These are phyloP conservation scores for Pandemis cinnamomeana DNA, from an alignment of 2,888 invertebrate species.

Conservation along the genomic window DNA sequence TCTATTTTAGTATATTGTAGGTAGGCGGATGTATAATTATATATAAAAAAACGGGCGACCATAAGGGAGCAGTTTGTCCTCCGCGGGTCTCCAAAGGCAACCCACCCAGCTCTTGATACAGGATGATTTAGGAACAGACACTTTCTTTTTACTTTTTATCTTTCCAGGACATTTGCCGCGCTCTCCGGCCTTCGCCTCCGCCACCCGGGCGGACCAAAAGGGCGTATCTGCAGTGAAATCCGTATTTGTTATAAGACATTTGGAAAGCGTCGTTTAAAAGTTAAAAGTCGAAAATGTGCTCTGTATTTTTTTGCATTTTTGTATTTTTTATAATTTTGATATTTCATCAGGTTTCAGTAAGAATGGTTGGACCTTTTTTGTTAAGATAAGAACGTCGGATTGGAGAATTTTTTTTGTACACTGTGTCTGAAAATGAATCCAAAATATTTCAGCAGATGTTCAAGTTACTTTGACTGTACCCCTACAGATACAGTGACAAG, in stretches of 20 bases:
- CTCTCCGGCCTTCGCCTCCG: conserved; percentile 7
- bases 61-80: conserved; percentile 17
- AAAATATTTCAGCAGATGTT: too few species aligned
- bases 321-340: background rate
- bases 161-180: conserved; percentile 57
- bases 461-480: too few species aligned
- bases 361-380: too few species aligned
- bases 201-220: background rate
- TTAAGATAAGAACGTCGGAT: too few species aligned
- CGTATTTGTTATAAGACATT: background rate
- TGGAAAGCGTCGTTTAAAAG: background rate
- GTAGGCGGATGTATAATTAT: conserved; percentile 1
- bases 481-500: too few species aligned
- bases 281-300: background rate
- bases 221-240: background rate
- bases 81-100: conserved; percentile 22
- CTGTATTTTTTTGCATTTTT: background rate
- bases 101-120: conserved; percentile 34
- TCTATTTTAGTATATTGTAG: too few species aligned
- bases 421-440: too few species aligned
- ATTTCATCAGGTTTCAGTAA: background rate
- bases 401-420: too few species aligned
- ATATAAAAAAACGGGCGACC: conserved; percentile 2
- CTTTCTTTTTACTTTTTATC: conserved; percentile 56
- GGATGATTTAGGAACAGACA: conserved; percentile 51